These are phyloP conservation scores for Orchesellides sinensis DNA, from an alignment of 2,888 invertebrate species.

Conservation along the genomic window DNA sequence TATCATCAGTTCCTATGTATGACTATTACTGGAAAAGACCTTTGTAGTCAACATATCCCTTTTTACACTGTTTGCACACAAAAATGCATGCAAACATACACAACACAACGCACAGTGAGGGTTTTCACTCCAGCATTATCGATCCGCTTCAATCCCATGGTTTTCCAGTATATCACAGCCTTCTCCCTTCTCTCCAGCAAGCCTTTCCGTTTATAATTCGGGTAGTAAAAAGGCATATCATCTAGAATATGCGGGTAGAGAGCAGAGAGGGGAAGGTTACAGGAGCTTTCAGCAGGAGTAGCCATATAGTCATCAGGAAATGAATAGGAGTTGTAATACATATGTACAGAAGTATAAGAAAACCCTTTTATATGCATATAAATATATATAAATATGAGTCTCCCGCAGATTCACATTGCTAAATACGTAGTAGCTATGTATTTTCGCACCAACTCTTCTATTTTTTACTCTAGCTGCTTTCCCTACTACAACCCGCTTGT, in stretches of 20 bases:
- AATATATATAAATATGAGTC: not conserved
- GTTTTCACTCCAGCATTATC: conserved; percentile 52
- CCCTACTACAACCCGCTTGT: no score
- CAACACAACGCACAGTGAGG: no score
- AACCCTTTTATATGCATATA: not conserved
- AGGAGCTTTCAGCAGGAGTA: conserved; percentile 36
- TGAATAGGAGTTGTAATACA: not conserved
- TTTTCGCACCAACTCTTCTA: no score
- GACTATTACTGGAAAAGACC: no score
- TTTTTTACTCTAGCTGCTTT: no score
- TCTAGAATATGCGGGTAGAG: conserved; percentile 12
- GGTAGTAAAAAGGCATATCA: conserved; percentile 15
- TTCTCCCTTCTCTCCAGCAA: conserved; percentile 1
- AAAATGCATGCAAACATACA: no score
- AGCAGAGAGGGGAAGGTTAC: not conserved
- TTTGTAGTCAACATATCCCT: no score
- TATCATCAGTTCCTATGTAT: no score
- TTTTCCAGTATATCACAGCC: conserved; percentile 29
- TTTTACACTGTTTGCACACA: no score
- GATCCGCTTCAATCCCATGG: conserved; percentile 48
- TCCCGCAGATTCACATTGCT: not conserved
- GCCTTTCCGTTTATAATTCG: not conserved
- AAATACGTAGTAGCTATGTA: not conserved
- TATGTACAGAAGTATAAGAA: not conserved
- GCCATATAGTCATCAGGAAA: not conserved